phyloP scores from a whole-genome alignment of 1,140 invertebrate species.

The Dendroctonus valens region DNA sequence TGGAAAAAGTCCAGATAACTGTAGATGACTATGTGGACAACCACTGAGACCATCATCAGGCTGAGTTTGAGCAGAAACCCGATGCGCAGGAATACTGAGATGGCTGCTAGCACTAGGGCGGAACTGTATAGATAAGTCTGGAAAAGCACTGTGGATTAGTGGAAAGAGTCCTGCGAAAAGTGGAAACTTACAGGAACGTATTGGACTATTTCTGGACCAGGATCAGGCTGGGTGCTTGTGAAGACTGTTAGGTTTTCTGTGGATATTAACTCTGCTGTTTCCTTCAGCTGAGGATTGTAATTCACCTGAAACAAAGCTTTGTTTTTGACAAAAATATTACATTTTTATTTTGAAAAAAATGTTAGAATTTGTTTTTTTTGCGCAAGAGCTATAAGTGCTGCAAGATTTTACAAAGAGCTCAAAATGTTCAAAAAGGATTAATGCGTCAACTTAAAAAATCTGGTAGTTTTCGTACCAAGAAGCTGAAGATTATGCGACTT shows the following conservation, averaged over 20 bases:
- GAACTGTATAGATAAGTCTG: conserved; percentile 79
- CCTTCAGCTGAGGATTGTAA: no score
- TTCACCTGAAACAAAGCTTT: no score
- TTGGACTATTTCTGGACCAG: conserved; percentile 37
- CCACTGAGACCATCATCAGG: conserved; percentile 69
- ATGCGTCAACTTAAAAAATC: no score
- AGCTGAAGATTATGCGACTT: no score
- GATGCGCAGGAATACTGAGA: conserved; percentile 80
- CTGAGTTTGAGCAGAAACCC: conserved; percentile 80
- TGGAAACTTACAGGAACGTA: conserved; percentile 51
- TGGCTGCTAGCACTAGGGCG: conserved; percentile 70
- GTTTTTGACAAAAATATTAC: no score
- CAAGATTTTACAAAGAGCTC: no score
- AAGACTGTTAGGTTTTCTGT: conserved; percentile 16
- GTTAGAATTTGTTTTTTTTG: no score
- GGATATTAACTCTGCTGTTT: neutral
- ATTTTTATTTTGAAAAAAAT: no score
- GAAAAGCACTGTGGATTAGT: neutral
- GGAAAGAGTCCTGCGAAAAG: neutral
- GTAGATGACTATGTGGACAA: conserved; percentile 64
- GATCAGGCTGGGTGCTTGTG: neutral
- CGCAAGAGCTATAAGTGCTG: no score
- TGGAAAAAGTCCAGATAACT: conserved; percentile 61
- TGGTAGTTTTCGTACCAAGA: no score
- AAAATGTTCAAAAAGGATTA: no score